These are phyloP conservation scores for Mesoligia furuncula DNA, from an alignment of 2,888 invertebrate species.

Conservation along the genomic window DNA sequence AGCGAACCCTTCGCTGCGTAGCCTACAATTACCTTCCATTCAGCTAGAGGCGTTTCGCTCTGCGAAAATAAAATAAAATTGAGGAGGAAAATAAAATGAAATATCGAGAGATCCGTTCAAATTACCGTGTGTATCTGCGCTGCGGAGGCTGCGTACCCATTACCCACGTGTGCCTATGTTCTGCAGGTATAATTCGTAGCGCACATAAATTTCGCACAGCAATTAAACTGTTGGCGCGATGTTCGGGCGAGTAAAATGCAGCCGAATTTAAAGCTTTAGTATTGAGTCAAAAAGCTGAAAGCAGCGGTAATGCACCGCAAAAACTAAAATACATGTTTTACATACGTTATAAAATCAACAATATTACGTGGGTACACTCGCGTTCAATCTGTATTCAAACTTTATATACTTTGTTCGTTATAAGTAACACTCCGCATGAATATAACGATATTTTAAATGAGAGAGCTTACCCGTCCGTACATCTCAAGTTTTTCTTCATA, in stretches of 20 bases:
- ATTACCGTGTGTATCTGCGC: slow-evolving; percentile 76
- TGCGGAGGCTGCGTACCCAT: slow-evolving; percentile 71
- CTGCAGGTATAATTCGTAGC: slow-evolving; percentile 72
- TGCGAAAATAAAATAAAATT: slow-evolving; percentile 86
- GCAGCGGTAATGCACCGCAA: slow-evolving; percentile 60
- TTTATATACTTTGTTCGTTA: slow-evolving; percentile 60
- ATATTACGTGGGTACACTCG: slow-evolving; percentile 77
- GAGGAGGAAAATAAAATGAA: slow-evolving; percentile 87
- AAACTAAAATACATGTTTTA: slow-evolving; percentile 69
- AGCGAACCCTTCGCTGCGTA: slow-evolving; percentile 86
- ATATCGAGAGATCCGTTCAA: slow-evolving; percentile 83
- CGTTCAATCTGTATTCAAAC: slow-evolving; percentile 68
- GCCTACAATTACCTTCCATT: slow-evolving; percentile 89
- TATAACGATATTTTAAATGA: slow-evolving; percentile 77
- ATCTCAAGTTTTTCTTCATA: slow-evolving; percentile 89
- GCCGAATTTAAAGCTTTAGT: slow-evolving; percentile 70
- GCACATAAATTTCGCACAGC: slow-evolving; percentile 72
- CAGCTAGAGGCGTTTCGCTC: slow-evolving; percentile 82
- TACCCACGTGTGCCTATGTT: slow-evolving; percentile 61
- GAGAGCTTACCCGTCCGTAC: slow-evolving; percentile 78
- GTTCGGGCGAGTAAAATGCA: slow-evolving; percentile 72
- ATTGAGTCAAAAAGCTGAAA: slow-evolving; percentile 68
- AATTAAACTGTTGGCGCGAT: slow-evolving; percentile 76
- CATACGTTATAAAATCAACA: slow-evolving; percentile 72
- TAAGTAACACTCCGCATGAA: slow-evolving; percentile 58